These are phyloP conservation scores for Prionailurus viverrinus DNA, from an alignment of 2,113 vertebrate species.

Conservation along the genomic window DNA sequence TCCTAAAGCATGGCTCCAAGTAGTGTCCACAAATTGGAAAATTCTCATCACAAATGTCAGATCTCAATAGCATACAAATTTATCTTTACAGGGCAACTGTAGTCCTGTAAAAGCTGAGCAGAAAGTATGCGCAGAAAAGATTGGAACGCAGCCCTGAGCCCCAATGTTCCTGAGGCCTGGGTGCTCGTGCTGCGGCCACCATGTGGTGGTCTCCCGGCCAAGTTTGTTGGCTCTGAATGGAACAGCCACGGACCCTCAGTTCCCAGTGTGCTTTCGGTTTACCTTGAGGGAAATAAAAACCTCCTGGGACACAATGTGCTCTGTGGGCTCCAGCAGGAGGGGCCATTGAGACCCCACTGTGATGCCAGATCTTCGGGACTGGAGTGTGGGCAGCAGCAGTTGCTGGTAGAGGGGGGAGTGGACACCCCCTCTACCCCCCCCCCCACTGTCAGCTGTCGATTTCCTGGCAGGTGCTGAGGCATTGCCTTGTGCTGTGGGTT, in stretches of 20 bases:
- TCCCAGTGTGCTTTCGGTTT: too few relatives aligned
- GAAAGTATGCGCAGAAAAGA: accelerated
- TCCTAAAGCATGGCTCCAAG: neutral
- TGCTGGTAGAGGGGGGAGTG: neutral
- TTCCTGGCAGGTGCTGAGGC: neutral
- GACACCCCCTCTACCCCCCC: neutral
- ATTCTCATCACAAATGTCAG: neutral
- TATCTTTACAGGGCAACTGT: too few relatives aligned
- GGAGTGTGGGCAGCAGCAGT: neutral
- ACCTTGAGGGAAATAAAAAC: neutral
- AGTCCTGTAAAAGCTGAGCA: neutral
- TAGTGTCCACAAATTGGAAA: neutral
- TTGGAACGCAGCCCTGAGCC: neutral
- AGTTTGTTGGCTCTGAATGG: neutral
- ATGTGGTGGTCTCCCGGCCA: accelerated
- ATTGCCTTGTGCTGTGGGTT: neutral
- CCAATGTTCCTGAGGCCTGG: neutral
- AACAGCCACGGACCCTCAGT: neutral
- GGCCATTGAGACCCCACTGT: too few relatives aligned
- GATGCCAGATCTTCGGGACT: neutral
- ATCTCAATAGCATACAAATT: neutral
- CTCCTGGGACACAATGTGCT: neutral
- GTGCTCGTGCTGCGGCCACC: accelerated
- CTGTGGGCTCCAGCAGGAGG: neutral
- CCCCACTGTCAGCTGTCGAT: neutral